Evolutionary conservation across 2,888 invertebrate genomes (phyloP), one percentile per base, ranked within the genome.

Genomic region (Pimpla rufipes): DNA sequence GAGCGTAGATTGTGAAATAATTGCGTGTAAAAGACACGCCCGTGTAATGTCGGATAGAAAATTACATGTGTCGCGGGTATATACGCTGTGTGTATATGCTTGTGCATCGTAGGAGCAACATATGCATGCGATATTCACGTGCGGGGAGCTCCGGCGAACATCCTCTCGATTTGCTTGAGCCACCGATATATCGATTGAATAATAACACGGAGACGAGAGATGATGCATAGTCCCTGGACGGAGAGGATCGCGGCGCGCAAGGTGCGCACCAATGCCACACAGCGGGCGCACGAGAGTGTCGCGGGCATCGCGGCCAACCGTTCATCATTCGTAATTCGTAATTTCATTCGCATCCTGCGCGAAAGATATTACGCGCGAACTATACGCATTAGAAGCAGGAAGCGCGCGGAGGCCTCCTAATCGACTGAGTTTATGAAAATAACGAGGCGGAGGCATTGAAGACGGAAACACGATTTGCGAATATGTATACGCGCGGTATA

Each of bases 401-500:
- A 66, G 47, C 47, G 23, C 73, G 57, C 35, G 35, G n/a, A 73
- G 67, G 66, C 64, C 66, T 45, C n/a, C 55, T 79, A 79, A 79
- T 79, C 79, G 79, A 35, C 37, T 55, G 37, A 67, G 66, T 57
- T 79, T 66, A 73, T 79, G 73, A 73, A 79, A 79, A 79, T 79
- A 79, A 79, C 67, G 79, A 73, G 73, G 3, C 5, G 45, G 35
- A 42, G 16, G 70, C 78, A 70, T 70, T 52, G 70, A 50, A 40
- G 55, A 66, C 40, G 35, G 45, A 66, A 79, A 73, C 55, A 55
- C 29, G 50, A 73, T 66, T 73, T 42, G 42, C 13, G 13, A 11
- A 11, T 42, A 42, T 42, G 42, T 42, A 42, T 42, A 42, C 7
- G 7, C 13, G 42, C 42, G 3, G 29, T 29, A 29, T 29, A 29